These are phyloP conservation scores for Eumeta japonica DNA, from an alignment of 1,140 invertebrate species.

Conservation along the genomic window DNA sequence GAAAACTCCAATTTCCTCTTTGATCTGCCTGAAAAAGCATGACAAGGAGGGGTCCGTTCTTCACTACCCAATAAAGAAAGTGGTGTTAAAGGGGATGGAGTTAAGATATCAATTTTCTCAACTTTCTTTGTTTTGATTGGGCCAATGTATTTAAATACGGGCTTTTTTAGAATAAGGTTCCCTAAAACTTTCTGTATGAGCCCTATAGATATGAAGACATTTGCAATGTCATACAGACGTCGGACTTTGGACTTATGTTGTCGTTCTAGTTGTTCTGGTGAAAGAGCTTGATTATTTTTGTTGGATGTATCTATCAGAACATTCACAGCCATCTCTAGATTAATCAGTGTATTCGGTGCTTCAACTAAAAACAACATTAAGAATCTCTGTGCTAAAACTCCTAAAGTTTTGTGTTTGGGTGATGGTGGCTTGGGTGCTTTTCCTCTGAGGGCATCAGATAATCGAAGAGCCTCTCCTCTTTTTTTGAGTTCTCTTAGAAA, in stretches of 20 bases:
- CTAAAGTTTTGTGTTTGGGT: constrained; percentile 64
- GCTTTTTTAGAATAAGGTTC: constrained; percentile 62
- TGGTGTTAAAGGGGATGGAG: constrained; percentile 44
- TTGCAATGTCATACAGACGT: constrained; percentile 73
- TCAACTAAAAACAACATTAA: constrained; percentile 71
- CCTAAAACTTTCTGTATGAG: constrained; percentile 66
- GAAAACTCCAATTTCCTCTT: constrained; percentile 53
- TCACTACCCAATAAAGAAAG: constrained; percentile 27
- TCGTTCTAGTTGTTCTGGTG: constrained; percentile 47
- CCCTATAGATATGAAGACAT: constrained; percentile 69
- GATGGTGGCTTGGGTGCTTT: constrained; percentile 44
- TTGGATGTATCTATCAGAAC: constrained; percentile 59
- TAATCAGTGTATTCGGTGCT: constrained; percentile 65
- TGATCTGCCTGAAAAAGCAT: constrained; percentile 41
- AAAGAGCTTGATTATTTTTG: constrained; percentile 31
- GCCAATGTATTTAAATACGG: constrained; percentile 69
- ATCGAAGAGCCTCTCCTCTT: constrained; percentile 43
- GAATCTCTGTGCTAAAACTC: constrained; percentile 71
- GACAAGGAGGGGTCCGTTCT: constrained; percentile 27
- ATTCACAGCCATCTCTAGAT: constrained; percentile 68
- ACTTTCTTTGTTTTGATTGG: constrained; percentile 50
- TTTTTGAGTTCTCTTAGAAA: constrained; percentile 50
- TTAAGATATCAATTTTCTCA: constrained; percentile 23
- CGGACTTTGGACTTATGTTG: constrained; percentile 67
- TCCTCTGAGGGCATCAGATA: constrained; percentile 45